Base-by-base conservation (phyloP, 2,113 vertebrate species). In the Corapipo altera region DNA sequence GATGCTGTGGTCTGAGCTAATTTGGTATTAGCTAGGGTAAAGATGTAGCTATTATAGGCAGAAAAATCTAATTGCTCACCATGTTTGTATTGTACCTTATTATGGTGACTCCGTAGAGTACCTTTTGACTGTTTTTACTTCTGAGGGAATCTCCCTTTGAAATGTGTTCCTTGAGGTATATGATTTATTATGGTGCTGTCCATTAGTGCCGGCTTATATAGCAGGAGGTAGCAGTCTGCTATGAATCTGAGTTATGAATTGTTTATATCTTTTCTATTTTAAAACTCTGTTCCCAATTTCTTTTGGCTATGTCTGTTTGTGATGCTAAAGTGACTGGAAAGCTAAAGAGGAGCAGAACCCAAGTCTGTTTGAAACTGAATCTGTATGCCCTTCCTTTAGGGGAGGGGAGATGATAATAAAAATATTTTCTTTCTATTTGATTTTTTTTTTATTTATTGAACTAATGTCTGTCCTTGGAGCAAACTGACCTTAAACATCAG, bases 341-440 rank as follows among this genome's bases (percentile, higher is more conserved):
- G 11, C 5, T 70, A 4, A 28, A 55, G 37, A 90, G 28, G 1
- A 52, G 4, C 3, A 64, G 65, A 87, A 19, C 8, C 5, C 1
- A 19, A 61, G 15, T 9, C 5, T 79, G 3, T 24, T 32, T 57
- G 15, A 49, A 49, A 39, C 4, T 44, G 22, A 43, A 11, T 48
- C 7, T 78, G 0, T 26, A 32, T 21, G 4, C 5, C 0, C 1
- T n/a, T 52, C 5, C 22, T 80, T 54, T 20, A 43, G 5, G 2
- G 3, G 12, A 2, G 4, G 1, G 11, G 3, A 39, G 12, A 17
- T 23, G 2, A 37, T 32, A 0, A 6, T 46, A 26, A 52, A 37
- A 57, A 33, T 14, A 3, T 12, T 0, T 11, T 44, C 2, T 80
- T 35, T n/a, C 15, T 28, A 3, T 23, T 35, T 39, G 0, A 0